Conservation (phyloP, 2,797 vertebrate species). For the Rhinophrynus dorsalis region DNA sequence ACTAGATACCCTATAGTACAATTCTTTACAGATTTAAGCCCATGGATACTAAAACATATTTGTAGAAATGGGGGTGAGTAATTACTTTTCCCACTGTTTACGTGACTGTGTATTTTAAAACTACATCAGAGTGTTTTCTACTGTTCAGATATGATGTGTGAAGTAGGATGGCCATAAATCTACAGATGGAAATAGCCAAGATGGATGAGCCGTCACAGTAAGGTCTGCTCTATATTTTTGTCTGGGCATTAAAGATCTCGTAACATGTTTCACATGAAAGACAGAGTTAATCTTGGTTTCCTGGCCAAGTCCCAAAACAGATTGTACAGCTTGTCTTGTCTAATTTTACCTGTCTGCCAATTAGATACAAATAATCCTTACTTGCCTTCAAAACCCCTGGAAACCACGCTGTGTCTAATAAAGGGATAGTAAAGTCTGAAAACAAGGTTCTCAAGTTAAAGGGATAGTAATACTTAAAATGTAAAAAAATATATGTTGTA, state of each 20-base stretch:
- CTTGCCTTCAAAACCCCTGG: background rate
- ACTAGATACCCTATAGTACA: too few species aligned
- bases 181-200: background rate
- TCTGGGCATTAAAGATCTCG: slow-evolving; percentile 13
- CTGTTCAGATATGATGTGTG: slow-evolving; percentile 7
- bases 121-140: slow-evolving; percentile 4
- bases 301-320: background rate
- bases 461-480: too few species aligned
- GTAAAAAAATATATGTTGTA: too few species aligned
- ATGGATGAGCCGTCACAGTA: slow-evolving; percentile 12
- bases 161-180: background rate
- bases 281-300: slow-evolving; percentile 13
- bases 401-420: background rate
- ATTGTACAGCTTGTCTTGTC: background rate
- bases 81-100: background rate
- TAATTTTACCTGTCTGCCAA: background rate
- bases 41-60: too few species aligned
- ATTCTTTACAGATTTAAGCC: too few species aligned
- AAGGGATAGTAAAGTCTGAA: too few species aligned
- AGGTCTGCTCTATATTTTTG: background rate
- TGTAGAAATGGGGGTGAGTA: too few species aligned
- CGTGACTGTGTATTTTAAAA: background rate
- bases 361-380: background rate
- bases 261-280: slow-evolving; percentile 1
- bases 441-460: too few species aligned